phyloP scores from a whole-genome alignment of 2,888 invertebrate species.

The Thelaira solivaga region DNA sequence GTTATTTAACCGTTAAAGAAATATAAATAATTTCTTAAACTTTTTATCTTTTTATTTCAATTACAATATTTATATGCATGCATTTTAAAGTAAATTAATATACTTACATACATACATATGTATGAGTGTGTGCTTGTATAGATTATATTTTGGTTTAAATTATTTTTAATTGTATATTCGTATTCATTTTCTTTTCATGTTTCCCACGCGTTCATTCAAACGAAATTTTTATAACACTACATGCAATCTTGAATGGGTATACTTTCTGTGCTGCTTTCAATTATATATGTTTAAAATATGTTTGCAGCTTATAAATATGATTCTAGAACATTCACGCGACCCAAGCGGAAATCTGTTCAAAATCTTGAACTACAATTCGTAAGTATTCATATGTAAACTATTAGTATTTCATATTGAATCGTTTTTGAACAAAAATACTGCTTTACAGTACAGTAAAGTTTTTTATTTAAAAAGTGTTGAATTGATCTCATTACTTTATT shows the following conservation, averaged over 20 bases:
- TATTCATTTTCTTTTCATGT: slow-evolving; percentile 46
- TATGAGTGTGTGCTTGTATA: neutral
- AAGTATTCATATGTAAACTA: slow-evolving; percentile 66
- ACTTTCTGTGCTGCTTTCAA: slow-evolving; percentile 2
- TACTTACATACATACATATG: neutral
- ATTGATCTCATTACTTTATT: no score
- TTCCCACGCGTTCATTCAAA: slow-evolving; percentile 43
- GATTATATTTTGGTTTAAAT: neutral
- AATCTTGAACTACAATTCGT: slow-evolving; percentile 73
- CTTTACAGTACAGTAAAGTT: neutral
- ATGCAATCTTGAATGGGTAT: slow-evolving; percentile 40
- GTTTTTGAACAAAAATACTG: neutral
- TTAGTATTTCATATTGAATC: neutral
- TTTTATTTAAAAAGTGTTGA: no score
- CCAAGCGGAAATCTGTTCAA: slow-evolving; percentile 73
- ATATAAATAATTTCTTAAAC: no score
- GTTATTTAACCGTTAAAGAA: no score
- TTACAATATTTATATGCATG: no score
- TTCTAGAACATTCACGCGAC: slow-evolving; percentile 76
- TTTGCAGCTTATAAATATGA: slow-evolving; percentile 73
- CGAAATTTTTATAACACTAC: slow-evolving; percentile 15
- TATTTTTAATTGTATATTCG: slow-evolving; percentile 21
- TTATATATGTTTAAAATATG: slow-evolving; percentile 44
- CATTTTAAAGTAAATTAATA: no score
- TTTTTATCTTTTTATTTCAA: no score